Conservation (phyloP, 1,140 invertebrate genomes). For the Drosophila trapezifrons region DNA sequence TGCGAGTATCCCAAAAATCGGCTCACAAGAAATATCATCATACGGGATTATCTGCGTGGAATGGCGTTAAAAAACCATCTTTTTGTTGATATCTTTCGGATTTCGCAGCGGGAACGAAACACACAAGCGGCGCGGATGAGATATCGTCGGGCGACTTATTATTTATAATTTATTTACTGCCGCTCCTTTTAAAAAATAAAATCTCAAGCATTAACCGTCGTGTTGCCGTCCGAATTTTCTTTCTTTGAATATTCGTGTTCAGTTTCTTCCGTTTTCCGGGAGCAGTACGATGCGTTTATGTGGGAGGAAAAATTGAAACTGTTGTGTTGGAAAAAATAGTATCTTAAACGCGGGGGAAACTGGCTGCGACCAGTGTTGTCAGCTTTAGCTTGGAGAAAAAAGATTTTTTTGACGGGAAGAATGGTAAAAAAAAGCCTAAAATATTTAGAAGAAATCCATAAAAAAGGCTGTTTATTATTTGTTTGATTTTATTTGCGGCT, state of each 20-base stretch:
- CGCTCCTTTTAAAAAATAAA: constrained; percentile 8
- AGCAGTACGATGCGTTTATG: no score
- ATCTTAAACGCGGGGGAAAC: no score
- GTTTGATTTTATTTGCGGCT: no score
- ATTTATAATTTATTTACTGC: constrained; percentile 14
- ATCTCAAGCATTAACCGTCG: constrained; percentile 6
- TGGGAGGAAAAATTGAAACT: no score
- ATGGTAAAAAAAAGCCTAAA: no score
- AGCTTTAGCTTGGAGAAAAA: no score
- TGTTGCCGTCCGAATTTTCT: constrained; percentile 5
- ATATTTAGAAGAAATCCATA: no score
- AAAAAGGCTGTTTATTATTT: no score
- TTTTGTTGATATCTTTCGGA: constrained; percentile 22
- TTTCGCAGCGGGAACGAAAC: constrained; percentile 37
- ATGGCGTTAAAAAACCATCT: constrained; percentile 18
- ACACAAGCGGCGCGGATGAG: constrained; percentile 26
- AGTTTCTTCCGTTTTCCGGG: no score
- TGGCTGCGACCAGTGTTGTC: no score
- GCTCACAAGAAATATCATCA: constrained; percentile 2
- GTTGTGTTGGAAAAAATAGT: no score
- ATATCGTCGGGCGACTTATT: constrained; percentile 27
- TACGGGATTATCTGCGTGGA: constrained; percentile 4
- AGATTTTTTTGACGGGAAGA: no score
- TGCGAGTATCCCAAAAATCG: constrained; percentile 3
- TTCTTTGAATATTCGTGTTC: background rate